Conservation (phyloP, 2,113 vertebrate genomes). For the Lasiurus cinereus region DNA sequence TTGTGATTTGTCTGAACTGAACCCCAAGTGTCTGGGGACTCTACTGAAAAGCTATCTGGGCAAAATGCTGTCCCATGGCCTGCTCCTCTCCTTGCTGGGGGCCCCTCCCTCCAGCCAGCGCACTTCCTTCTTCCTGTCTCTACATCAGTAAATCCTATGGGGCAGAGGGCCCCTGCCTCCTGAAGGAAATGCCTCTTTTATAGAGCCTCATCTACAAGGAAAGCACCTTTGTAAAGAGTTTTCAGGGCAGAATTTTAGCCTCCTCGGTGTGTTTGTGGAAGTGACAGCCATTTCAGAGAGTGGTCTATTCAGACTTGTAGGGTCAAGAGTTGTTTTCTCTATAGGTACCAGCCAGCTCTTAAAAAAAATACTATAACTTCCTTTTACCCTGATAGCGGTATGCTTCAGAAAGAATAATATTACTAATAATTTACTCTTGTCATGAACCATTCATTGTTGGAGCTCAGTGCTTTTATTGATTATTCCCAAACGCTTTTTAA, state of each 20-base stretch:
- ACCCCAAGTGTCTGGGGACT: neutral
- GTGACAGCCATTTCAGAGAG: conserved; percentile 59
- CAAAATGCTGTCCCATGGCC: neutral
- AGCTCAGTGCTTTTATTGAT: conserved; percentile 78
- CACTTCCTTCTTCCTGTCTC: neutral
- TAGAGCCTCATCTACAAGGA: neutral
- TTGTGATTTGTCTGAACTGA: conserved; percentile 20
- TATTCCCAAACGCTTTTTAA: conserved; percentile 71
- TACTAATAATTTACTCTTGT: conserved; percentile 81
- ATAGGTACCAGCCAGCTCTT: conserved; percentile 56
- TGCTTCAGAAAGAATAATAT: conserved; percentile 72
- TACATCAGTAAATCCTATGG: neutral
- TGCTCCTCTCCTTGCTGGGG: neutral
- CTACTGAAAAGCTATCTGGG: neutral
- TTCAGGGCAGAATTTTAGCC: conserved; percentile 13
- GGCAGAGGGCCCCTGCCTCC: neutral
- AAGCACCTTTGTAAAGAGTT: conserved; percentile 33
- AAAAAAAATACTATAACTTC: conserved; percentile 63
- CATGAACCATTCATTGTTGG: conserved; percentile 73
- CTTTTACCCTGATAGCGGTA: conserved; percentile 63
- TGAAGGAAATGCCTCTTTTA: conserved; percentile 6
- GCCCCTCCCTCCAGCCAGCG: neutral
- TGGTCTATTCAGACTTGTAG: conserved; percentile 72
- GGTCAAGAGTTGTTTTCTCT: conserved; percentile 76
- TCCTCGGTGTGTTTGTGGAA: conserved; percentile 16